Evolutionary conservation across 2,888 invertebrate genomes (phyloP).

Genomic region (Suillia variegata): DNA sequence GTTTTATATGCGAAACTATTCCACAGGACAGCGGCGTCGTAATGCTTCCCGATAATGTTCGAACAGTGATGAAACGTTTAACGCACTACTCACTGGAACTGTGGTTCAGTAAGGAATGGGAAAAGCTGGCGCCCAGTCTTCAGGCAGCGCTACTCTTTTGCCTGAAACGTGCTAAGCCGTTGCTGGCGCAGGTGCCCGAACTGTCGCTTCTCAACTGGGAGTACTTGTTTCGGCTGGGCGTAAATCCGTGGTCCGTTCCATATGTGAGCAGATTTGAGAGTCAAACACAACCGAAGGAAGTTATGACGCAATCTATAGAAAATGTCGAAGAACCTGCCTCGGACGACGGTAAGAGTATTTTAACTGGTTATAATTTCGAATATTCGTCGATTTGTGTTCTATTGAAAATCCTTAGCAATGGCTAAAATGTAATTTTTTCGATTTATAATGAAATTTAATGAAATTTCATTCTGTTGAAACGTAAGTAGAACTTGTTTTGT

Average conservation of each 20-base stretch:
- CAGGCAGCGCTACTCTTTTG: slow-evolving; percentile 38
- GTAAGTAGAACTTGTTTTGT: too few relatives aligned
- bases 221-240: slow-evolving; percentile 42
- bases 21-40: slow-evolving; percentile 12
- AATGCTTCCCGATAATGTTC: too few relatives aligned
- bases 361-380: too few relatives aligned
- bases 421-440: too few relatives aligned
- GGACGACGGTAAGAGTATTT: slow-evolving; percentile 31
- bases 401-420: too few relatives aligned
- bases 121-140: slow-evolving; percentile 29
- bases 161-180: slow-evolving; percentile 32
- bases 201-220: slow-evolving; percentile 45
- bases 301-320: slow-evolving; percentile 30
- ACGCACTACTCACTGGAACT: slow-evolving; percentile 46
- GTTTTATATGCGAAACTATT: not conserved
- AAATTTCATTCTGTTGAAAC: too few relatives aligned
- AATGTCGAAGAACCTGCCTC: slow-evolving; percentile 38
- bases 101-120: slow-evolving; percentile 53
- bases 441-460: too few relatives aligned
- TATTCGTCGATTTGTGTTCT: too few relatives aligned
- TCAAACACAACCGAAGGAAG: too few relatives aligned
- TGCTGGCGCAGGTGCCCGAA: slow-evolving; percentile 36
- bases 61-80: slow-evolving; percentile 34
- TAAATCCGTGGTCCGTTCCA: slow-evolving; percentile 43
- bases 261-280: slow-evolving; percentile 41